phyloP scores from a whole-genome alignment of 2,888 invertebrate genomes.

The Odontocerum albicorne region DNA sequence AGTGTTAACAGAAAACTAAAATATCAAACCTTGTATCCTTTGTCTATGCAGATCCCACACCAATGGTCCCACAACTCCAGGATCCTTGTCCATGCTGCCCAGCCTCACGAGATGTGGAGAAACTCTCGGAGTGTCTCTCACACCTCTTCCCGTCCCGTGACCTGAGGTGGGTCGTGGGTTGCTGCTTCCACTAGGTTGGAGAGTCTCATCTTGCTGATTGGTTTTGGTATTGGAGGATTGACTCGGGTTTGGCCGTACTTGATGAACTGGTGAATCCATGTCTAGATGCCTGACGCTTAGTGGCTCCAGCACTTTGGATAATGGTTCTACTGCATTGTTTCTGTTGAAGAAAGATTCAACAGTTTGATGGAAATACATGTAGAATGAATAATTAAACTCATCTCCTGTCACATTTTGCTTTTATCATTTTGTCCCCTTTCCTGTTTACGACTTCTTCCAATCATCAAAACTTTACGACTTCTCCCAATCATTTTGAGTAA shows the following conservation, averaged over 20 bases:
- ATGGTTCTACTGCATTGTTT: conserved; percentile 73
- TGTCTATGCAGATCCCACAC: conserved; percentile 83
- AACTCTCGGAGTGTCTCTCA: neutral
- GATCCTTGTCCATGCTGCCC: conserved; percentile 77
- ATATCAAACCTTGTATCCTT: conserved; percentile 54
- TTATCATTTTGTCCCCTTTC: too few relatives aligned
- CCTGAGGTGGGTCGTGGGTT: too few relatives aligned
- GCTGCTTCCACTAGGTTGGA: neutral
- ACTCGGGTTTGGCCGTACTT: conserved; percentile 19
- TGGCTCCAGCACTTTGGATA: conserved; percentile 77
- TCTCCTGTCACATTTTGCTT: too few relatives aligned
- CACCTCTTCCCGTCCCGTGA: neutral
- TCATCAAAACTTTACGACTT: too few relatives aligned
- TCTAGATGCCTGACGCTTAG: conserved; percentile 74
- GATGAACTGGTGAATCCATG: conserved; percentile 49
- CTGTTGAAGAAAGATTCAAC: too few relatives aligned
- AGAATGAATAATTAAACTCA: too few relatives aligned
- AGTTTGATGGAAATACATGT: too few relatives aligned
- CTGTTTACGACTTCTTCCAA: too few relatives aligned
- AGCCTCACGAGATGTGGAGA: conserved; percentile 58
- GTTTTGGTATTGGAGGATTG: neutral
- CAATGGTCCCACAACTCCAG: conserved; percentile 80
- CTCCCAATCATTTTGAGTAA: too few relatives aligned
- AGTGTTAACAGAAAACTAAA: too few relatives aligned
- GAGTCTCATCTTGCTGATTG: conserved; percentile 37